Percentiles rank a stretch among this genome's conserved stretches.
phyloP scores from a whole-genome alignment of 2,888 invertebrate genomes.

The Julus scanicus region DNA sequence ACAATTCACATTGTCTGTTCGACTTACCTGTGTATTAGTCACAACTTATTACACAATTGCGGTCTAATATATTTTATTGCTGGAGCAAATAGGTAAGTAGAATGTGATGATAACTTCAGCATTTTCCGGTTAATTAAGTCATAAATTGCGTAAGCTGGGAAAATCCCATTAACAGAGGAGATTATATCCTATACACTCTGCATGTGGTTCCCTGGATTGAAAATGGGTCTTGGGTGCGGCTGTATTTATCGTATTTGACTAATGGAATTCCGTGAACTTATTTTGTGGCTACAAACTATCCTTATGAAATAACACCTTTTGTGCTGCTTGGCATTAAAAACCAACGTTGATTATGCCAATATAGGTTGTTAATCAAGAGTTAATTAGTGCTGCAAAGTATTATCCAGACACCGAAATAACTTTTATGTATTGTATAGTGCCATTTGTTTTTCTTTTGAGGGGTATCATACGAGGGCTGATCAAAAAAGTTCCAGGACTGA shows the following conservation, averaged over 20 bases:
- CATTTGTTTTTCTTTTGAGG: too few species aligned
- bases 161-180: background rate
- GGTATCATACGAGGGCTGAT: too few species aligned
- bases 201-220: background rate
- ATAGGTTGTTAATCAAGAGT: background rate
- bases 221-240: background rate
- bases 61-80: background rate
- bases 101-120: background rate
- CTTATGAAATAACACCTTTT: background rate
- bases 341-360: background rate
- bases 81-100: background rate
- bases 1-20: background rate
- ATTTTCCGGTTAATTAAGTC: conserved; percentile 5
- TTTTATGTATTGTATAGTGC: too few species aligned
- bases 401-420: background rate
- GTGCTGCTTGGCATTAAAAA: conserved; percentile 12
- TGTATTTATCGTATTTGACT: background rate
- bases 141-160: conserved; percentile 22
- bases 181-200: background rate
- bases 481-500: too few species aligned
- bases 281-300: background rate
- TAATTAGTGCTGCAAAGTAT: background rate
- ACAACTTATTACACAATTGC: background rate
- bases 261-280: background rate
- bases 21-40: background rate